phyloP scores from a whole-genome alignment of 1,140 invertebrate species.

The Eciton burchellii region DNA sequence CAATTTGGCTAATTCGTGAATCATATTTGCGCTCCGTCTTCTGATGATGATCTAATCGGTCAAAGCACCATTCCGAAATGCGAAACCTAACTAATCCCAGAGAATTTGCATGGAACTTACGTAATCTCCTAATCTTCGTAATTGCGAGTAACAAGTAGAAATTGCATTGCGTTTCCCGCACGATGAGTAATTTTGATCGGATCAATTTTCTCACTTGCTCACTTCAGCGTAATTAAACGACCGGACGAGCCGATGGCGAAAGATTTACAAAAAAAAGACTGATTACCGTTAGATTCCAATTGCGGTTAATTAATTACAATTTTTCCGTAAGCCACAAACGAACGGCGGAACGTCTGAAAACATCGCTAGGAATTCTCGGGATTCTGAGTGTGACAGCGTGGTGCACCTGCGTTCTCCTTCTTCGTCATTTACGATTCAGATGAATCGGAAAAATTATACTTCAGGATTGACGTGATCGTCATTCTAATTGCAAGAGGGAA shows the following conservation, averaged over 20 bases:
- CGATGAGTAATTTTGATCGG: constrained; percentile 11
- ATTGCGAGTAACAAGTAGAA: constrained; percentile 20
- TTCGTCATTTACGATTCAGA: neutral
- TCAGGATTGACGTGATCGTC: neutral
- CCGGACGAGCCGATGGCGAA: constrained; percentile 9
- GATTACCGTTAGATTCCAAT: neutral
- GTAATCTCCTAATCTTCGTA: neutral
- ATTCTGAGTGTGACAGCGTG: neutral
- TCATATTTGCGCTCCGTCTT: neutral
- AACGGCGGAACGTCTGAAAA: neutral
- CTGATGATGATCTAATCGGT: neutral
- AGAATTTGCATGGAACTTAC: neutral
- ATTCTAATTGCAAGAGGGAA: neutral
- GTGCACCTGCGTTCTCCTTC: neutral
- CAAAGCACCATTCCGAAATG: neutral
- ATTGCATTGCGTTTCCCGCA: neutral
- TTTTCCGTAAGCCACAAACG: constrained; percentile 2
- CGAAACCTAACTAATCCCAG: neutral
- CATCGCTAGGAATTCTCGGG: neutral
- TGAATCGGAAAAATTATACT: neutral
- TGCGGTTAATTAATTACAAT: constrained; percentile 43
- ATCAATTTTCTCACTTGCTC: constrained; percentile 15
- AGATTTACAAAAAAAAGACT: neutral
- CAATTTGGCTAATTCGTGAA: neutral
- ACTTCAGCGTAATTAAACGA: constrained; percentile 5